Base-by-base conservation (phyloP, 2,888 invertebrate species). In the Harpalus rubripes region DNA sequence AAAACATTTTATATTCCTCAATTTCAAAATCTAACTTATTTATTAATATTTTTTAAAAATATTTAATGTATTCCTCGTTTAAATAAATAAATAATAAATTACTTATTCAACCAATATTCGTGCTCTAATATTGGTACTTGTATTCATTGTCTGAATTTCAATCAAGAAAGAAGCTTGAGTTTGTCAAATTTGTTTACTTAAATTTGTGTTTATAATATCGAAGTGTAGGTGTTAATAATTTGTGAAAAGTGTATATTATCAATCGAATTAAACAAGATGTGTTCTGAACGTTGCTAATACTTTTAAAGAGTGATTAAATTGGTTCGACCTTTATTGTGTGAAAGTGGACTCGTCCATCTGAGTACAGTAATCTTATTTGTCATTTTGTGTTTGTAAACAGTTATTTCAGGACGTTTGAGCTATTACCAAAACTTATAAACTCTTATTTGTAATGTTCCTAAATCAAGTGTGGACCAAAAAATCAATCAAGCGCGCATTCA, bases 401-500 rank as follows among this genome's bases (percentile, higher is more conserved):
- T 81, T 81, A 68, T 56, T 63, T 82, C 41, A 52, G 76, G 44
- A 86, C 85, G 44, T 82, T 85, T 78, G 65, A 41, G 72, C 32
- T 56, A 80, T 18, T 78, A 72, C 89, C 88, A 88, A 87, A 87
- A 87, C 89, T 89, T 87, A 91, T 89, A 90, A 90, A 89, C 92
- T 92, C 90, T 89, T 89, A 88, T 91, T 92, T 94, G 94, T 94
- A 92, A 94, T 94, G 94, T 94, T 92, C 94, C 93, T 94, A 91
- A 93, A 94, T 93, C 92, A 92, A 91, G 92, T 92, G 90, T 87
- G 89, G 87, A 89, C 87, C 87, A 91, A 91, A 88, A 90, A 89
- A 88, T 90, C 90, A 86, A 89, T 90, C 91, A 93, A 93, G 92
- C 93, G 92, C 92, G 93, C 93, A 91, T 92, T 93, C 91, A 92